Evolutionary conservation across 2,888 invertebrate species (phyloP).

Genomic region (Sialis fuliginosa): DNA sequence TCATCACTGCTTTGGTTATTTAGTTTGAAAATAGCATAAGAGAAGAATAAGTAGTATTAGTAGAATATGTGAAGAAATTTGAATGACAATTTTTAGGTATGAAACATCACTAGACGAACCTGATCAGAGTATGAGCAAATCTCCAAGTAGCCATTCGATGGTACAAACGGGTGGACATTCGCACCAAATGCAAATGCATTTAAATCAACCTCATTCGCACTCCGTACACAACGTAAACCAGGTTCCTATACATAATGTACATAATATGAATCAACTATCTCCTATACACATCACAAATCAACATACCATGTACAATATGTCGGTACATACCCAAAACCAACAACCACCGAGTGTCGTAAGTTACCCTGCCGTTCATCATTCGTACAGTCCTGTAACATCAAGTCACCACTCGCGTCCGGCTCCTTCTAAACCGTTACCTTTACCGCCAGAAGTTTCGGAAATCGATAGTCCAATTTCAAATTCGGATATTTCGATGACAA

Average conservation of each 20-base stretch:
- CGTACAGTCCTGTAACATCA: no score
- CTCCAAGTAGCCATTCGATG: no score
- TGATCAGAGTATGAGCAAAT: not conserved
- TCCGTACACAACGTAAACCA: no score
- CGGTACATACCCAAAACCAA: not conserved
- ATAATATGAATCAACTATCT: no score
- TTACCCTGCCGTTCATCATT: no score
- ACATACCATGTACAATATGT: not conserved
- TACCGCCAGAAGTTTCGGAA: slow-evolving; percentile 24
- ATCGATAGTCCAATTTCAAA: slow-evolving; percentile 16
- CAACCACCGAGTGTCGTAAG: no score
- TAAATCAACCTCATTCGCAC: no score
- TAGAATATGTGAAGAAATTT: slow-evolving; percentile 6
- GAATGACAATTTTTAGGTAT: slow-evolving; percentile 15
- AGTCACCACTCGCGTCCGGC: slow-evolving; percentile 14
- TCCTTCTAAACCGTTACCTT: slow-evolving; percentile 16
- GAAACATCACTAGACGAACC: slow-evolving; percentile 26
- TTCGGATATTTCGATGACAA: slow-evolving; percentile 14
- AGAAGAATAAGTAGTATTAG: not conserved
- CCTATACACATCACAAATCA: no score
- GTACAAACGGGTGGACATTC: no score
- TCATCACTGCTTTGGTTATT: no score
- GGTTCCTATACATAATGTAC: no score
- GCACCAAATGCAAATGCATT: no score
- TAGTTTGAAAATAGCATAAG: not conserved